A percentile compares a stretch with the other conserved stretches of the same genome.
Conservation (phyloP, 23 tunicate genomes). For the Ciona savignyi region DNA sequence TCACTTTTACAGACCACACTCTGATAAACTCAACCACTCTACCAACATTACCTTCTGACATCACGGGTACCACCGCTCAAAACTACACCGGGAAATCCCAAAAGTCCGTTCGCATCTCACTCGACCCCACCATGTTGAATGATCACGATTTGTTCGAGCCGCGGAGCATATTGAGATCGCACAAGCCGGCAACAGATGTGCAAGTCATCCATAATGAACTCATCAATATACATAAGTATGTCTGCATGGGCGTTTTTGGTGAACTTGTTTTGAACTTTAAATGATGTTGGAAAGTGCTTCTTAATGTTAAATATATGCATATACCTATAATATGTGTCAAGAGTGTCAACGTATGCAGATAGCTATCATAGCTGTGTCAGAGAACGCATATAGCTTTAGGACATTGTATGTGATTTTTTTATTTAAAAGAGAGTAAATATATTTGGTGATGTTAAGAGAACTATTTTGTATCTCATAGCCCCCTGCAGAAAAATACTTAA, state of each 20-base stretch:
- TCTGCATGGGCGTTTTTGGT: too few species aligned
- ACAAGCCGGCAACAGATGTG: conserved; percentile 33
- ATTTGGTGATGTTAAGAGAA: too few species aligned
- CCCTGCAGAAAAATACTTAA: too few species aligned
- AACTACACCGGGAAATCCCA: conserved; percentile 8
- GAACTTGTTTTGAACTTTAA: too few species aligned
- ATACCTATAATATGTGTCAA: too few species aligned
- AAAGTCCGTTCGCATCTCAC: conserved; percentile 55
- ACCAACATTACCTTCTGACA: conserved; percentile 51
- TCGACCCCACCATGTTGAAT: conserved; percentile 38
- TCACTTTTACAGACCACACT: conserved; percentile 25
- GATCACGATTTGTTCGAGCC: conserved; percentile 1
- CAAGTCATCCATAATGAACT: conserved; percentile 70
- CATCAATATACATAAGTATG: conserved; percentile 53
- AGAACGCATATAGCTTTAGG: too few species aligned
- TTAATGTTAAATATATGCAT: background rate
- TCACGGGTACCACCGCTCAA: background rate
- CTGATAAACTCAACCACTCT: conserved; percentile 37
- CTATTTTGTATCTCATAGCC: too few species aligned
- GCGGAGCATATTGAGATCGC: background rate
- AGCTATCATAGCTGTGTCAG: too few species aligned
- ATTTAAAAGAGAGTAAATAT: too few species aligned
- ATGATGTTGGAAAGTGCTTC: background rate
- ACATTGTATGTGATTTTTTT: too few species aligned
- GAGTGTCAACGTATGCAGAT: too few species aligned